Evolutionary conservation across 2,888 invertebrate species (phyloP).

Genomic region (Tetheella fluctuosa): DNA sequence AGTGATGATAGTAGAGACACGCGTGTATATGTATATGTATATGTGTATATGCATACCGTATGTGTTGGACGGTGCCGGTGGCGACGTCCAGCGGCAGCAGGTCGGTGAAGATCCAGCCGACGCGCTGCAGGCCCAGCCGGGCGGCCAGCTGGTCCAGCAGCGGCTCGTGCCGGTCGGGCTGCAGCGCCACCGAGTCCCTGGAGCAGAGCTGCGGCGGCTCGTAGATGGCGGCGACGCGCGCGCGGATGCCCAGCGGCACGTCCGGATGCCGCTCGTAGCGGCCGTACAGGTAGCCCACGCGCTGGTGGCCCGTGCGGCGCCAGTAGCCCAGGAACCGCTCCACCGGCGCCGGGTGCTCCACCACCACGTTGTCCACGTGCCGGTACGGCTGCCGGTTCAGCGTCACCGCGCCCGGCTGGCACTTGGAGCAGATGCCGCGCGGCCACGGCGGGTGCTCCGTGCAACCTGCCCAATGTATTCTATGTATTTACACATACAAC

Average conservation of each 20-base stretch:
- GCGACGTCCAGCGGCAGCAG: constrained; percentile 93
- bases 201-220: constrained; percentile 97
- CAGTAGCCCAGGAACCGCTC: constrained; percentile 98
- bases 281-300: constrained; percentile 96
- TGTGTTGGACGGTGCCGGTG: constrained; percentile 91
- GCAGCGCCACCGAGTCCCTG: constrained; percentile 86
- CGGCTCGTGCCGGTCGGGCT: constrained; percentile 87
- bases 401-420: constrained; percentile 98
- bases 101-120: constrained; percentile 99
- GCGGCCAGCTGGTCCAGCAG: constrained; percentile 90
- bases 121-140: constrained; percentile 89
- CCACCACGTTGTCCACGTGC: constrained; percentile 98
- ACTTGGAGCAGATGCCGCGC: constrained; percentile 98
- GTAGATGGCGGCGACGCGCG: constrained; percentile 96
- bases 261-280: constrained; percentile 94
- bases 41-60: too few species aligned
- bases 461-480: too few species aligned
- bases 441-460: constrained; percentile 99
- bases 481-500: too few species aligned
- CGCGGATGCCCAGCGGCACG: constrained; percentile 86
- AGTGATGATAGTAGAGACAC: constrained; percentile 11
- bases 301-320: constrained; percentile 96
- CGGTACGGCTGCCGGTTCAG: constrained; percentile 97
- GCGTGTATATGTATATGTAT: too few species aligned
- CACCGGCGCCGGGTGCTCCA: constrained; percentile 97